Conservation (phyloP, 2,797 vertebrate genomes). For the Neosilurus hyrtlii region DNA sequence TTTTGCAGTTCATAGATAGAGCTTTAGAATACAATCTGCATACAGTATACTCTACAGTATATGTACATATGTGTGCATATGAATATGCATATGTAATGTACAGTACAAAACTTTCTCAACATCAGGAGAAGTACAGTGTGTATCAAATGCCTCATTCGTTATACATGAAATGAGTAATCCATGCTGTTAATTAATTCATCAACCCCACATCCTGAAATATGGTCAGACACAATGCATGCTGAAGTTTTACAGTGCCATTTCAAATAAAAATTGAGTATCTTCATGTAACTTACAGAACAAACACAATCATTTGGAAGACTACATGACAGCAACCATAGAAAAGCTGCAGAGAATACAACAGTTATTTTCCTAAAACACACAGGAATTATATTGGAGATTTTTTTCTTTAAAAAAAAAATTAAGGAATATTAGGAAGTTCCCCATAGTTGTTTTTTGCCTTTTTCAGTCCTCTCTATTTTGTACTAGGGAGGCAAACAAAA, state of each 20-base stretch:
- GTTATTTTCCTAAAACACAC: background rate
- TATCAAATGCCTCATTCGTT: slow-evolving; percentile 65
- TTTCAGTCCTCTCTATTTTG: background rate
- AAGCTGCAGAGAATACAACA: background rate
- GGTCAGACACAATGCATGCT: background rate
- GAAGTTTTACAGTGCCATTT: background rate
- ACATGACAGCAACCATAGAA: background rate
- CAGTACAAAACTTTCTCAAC: slow-evolving; percentile 47
- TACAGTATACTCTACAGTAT: background rate
- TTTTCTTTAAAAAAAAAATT: no score
- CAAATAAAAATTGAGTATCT: background rate
- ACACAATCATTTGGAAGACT: background rate
- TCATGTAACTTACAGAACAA: background rate
- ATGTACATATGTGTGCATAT: background rate
- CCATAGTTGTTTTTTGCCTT: background rate
- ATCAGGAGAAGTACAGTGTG: slow-evolving; percentile 37
- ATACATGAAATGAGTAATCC: slow-evolving; percentile 55
- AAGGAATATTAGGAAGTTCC: background rate
- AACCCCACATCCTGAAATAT: slow-evolving; percentile 34
- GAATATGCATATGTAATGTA: background rate
- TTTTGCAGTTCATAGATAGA: background rate
- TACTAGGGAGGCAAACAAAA: background rate
- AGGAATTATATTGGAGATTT: background rate
- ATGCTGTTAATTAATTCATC: slow-evolving; percentile 55
- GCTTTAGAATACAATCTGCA: slow-evolving; percentile 13